phyloP scores from a whole-genome alignment of 2,113 vertebrate species.

The Pelvicachromis taeniatus region DNA sequence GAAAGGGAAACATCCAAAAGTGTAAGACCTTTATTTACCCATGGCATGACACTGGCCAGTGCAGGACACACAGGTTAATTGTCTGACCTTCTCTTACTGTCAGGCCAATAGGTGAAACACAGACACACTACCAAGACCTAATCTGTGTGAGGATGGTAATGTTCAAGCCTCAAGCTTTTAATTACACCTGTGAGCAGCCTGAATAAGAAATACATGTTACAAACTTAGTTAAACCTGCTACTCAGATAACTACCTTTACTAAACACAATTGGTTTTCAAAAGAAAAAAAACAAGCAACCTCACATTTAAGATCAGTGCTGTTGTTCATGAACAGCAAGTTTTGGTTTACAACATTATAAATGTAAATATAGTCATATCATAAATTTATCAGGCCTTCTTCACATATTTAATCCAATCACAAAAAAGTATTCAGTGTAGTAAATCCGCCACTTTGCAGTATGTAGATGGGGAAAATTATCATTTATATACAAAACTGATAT shows the following conservation, averaged over 20 bases:
- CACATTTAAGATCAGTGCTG: no score
- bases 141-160: not conserved
- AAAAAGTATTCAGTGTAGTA: not conserved
- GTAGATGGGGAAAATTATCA: not conserved
- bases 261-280: not conserved
- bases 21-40: not conserved
- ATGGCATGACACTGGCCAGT: not conserved
- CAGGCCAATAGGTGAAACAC: not conserved
- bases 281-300: not conserved
- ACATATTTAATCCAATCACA: not conserved
- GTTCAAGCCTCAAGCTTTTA: not conserved
- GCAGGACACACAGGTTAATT: not conserved
- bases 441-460: not conserved
- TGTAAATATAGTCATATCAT: no score
- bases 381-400: no score
- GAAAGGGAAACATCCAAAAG: not conserved
- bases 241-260: not conserved
- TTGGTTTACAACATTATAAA: no score
- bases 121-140: not conserved
- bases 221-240: not conserved
- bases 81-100: constrained; percentile 20
- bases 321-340: no score
- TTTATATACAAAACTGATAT: not conserved
- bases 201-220: not conserved
- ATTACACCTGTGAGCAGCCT: not conserved